Conservation (phyloP, 2,797 vertebrate species). For the Malurus leucopterus region DNA sequence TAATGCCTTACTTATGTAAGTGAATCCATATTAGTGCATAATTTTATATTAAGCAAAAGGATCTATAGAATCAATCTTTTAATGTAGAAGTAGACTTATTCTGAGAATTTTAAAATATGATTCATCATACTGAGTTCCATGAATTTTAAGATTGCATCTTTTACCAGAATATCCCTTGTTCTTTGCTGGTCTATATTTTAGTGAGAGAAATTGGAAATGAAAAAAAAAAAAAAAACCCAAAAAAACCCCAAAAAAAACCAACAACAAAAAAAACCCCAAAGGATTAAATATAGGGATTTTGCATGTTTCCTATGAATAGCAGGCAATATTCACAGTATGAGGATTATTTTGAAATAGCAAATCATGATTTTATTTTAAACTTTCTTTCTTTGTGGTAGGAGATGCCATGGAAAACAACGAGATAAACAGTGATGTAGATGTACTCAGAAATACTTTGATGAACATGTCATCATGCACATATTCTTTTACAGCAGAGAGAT, state of each 20-base stretch:
- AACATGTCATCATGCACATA: neutral
- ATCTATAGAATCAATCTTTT: neutral
- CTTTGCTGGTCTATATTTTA: neutral
- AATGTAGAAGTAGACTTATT: neutral
- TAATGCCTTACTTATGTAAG: neutral
- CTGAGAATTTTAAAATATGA: neutral
- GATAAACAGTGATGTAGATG: neutral
- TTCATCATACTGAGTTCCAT: neutral
- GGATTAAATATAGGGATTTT: neutral
- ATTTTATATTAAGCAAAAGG: neutral
- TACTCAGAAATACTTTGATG: neutral
- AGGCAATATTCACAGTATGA: neutral
- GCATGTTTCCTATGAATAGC: neutral
- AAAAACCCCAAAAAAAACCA: neutral
- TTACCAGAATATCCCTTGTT: neutral
- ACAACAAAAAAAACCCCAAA: neutral
- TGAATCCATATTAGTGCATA: neutral
- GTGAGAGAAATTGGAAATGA: neutral
- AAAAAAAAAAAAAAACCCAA: neutral
- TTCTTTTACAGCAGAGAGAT: neutral
- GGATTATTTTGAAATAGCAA: neutral
- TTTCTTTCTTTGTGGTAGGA: neutral
- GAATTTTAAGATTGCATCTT: neutral
- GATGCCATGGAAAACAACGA: neutral
- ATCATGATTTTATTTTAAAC: neutral